Conservation (phyloP, 2,888 invertebrate species). For the Apotomis capreana region DNA sequence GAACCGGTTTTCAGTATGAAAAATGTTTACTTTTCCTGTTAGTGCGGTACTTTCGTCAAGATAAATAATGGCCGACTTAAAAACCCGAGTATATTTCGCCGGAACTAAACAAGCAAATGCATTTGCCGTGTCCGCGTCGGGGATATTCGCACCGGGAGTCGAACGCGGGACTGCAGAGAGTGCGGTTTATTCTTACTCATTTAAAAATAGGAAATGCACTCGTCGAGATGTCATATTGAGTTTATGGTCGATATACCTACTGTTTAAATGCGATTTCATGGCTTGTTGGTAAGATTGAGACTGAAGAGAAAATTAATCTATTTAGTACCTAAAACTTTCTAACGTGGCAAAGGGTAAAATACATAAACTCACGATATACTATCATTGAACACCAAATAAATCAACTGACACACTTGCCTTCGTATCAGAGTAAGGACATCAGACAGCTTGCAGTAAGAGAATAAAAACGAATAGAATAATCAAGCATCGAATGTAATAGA, state of each 20-base stretch:
- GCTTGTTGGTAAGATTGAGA: too few relatives aligned
- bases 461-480: too few relatives aligned
- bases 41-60: neutral
- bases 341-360: too few relatives aligned
- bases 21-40: neutral
- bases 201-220: constrained; percentile 7
- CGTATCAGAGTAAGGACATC: too few relatives aligned
- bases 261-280: neutral
- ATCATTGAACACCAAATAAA: too few relatives aligned
- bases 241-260: neutral
- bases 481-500: neutral
- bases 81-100: constrained; percentile 4
- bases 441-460: too few relatives aligned
- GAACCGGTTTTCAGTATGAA: neutral
- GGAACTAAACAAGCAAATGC: constrained; percentile 34
- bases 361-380: too few relatives aligned
- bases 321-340: too few relatives aligned
- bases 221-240: constrained; percentile 1
- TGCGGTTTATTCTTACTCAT: constrained; percentile 4
- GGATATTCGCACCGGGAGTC: constrained; percentile 9
- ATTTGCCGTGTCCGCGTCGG: constrained; percentile 30
- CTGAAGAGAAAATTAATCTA: too few relatives aligned
- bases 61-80: constrained; percentile 6
- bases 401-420: too few relatives aligned
- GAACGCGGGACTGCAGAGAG: constrained; percentile 12